phyloP scores from a whole-genome alignment of 1,140 invertebrate genomes.

The Aplysia californica region DNA sequence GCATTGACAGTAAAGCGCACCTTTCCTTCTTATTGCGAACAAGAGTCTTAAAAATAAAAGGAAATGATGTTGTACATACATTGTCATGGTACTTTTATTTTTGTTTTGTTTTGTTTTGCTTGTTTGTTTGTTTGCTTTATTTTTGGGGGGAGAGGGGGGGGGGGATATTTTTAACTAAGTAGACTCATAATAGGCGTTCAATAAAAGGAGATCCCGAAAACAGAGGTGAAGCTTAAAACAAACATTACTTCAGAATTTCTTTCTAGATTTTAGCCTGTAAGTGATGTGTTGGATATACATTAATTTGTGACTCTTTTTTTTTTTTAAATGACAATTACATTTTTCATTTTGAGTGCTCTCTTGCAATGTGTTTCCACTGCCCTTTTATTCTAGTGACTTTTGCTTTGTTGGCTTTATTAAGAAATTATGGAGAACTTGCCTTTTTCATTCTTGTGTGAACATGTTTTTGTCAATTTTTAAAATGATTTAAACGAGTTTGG shows the following conservation, averaged over 20 bases:
- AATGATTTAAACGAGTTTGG: too few relatives aligned
- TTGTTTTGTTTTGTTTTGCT: conserved; percentile 1
- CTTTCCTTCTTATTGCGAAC: neutral
- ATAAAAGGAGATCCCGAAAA: neutral
- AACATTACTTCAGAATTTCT: neutral
- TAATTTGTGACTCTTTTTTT: neutral
- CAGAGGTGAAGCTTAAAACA: neutral
- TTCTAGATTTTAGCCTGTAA: too few relatives aligned
- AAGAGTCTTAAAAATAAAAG: too few relatives aligned
- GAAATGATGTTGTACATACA: too few relatives aligned
- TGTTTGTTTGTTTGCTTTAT: neutral
- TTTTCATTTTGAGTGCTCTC: too few relatives aligned
- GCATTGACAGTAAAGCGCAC: neutral
- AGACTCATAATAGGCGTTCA: too few relatives aligned
- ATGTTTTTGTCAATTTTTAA: too few relatives aligned
- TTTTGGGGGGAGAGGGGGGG: neutral
- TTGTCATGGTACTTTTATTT: neutral
- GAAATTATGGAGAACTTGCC: too few relatives aligned
- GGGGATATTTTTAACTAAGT: neutral
- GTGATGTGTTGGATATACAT: neutral
- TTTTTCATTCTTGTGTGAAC: too few relatives aligned
- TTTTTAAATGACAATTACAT: neutral
- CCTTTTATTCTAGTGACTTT: too few relatives aligned
- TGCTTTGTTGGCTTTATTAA: too few relatives aligned
- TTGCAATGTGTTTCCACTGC: too few relatives aligned